A percentile compares a stretch with the other conserved stretches of the same genome.
Conservation (phyloP, 2,797 vertebrate species). For the Sarcophilus harrisii region DNA sequence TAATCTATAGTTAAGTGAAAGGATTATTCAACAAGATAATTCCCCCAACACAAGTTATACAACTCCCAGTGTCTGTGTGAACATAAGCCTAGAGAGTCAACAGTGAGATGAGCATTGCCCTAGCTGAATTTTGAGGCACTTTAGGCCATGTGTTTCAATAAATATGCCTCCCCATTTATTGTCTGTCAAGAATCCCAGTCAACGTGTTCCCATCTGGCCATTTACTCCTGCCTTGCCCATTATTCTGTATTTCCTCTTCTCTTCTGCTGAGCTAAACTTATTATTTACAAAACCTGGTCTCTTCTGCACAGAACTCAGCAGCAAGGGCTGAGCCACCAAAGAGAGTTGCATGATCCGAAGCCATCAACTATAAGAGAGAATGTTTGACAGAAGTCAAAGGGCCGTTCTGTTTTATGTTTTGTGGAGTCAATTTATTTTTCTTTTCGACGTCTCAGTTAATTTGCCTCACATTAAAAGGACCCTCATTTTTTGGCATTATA, state of each 20-base stretch:
- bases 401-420: neutral
- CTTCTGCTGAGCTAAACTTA: neutral
- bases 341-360: rapidly evolving
- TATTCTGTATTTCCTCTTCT: neutral
- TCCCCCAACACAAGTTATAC: neutral
- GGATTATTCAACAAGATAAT: neutral
- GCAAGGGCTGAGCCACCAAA: neutral
- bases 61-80: neutral
- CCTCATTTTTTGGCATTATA: too few relatives aligned
- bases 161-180: neutral
- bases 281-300: neutral
- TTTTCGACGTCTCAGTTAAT: neutral
- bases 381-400: rapidly evolving
- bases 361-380: neutral
- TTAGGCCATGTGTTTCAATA: neutral
- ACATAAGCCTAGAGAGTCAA: neutral
- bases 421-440: neutral
- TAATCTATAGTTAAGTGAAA: neutral
- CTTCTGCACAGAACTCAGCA: neutral
- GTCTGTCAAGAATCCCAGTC: neutral
- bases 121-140: neutral
- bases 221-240: neutral
- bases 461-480: neutral
- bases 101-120: neutral
- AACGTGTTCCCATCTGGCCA: neutral